phyloP scores from a whole-genome alignment of 2,888 invertebrate genomes.

The Celastrina argiolus region DNA sequence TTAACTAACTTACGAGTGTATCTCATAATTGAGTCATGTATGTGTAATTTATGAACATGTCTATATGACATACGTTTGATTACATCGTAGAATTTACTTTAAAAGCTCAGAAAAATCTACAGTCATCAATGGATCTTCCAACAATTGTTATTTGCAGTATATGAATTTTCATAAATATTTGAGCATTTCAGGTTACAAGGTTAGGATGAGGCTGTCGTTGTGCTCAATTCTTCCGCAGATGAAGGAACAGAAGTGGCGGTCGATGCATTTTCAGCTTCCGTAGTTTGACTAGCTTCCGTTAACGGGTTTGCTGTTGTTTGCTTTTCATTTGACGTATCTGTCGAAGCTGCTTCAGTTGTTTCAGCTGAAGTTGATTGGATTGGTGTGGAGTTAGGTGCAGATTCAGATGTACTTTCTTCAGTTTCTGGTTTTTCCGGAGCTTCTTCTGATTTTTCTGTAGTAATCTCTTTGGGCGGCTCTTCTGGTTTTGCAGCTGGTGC shows the following conservation, averaged over 20 bases:
- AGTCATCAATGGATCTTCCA: not conserved
- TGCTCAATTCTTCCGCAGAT: constrained; percentile 31
- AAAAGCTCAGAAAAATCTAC: not conserved
- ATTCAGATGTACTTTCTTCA: constrained; percentile 33
- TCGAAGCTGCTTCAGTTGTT: constrained; percentile 37
- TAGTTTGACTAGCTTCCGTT: constrained; percentile 28
- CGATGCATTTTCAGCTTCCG: constrained; percentile 30
- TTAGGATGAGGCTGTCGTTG: constrained; percentile 34
- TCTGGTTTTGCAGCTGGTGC: constrained; percentile 21
- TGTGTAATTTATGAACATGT: not conserved
- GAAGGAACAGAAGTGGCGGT: constrained; percentile 24
- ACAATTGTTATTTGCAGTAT: not conserved
- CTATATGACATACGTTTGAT: no score
- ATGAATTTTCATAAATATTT: not conserved
- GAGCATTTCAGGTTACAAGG: constrained; percentile 22
- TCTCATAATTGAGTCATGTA: constrained; percentile 29
- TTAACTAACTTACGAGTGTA: constrained; percentile 31
- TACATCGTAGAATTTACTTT: not conserved
- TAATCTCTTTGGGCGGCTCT: constrained; percentile 24
- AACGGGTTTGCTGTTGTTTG: constrained; percentile 27
- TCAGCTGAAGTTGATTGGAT: constrained; percentile 32
- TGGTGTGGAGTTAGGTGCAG: constrained; percentile 30
- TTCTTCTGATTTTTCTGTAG: constrained; percentile 27
- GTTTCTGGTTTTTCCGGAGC: constrained; percentile 35
- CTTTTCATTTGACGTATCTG: constrained; percentile 30